A percentile compares a stretch with the other conserved stretches of the same genome.
Evolutionary conservation across 2,888 invertebrate species (phyloP).

Genomic region (Sussaba pulchella): DNA sequence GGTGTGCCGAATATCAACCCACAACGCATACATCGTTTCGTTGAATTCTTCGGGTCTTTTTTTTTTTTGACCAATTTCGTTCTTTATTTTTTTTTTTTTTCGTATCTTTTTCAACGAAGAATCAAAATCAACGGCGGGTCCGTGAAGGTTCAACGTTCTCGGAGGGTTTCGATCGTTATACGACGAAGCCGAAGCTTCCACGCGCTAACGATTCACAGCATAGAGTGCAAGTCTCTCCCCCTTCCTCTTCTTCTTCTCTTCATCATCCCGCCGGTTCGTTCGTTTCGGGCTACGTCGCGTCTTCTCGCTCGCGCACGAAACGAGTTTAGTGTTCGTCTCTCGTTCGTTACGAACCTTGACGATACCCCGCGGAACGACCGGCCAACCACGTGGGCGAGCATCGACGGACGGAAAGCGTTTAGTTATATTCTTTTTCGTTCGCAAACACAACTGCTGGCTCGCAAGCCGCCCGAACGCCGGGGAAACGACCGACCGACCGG

Average conservation of each 20-base stretch:
- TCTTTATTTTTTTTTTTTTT: constrained; percentile 28
- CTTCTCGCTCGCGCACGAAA: constrained; percentile 10
- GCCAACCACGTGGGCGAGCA: constrained; percentile 62
- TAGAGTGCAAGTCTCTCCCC: constrained; percentile 45
- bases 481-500: constrained; percentile 67
- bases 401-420: constrained; percentile 22
- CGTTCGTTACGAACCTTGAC: constrained; percentile 45
- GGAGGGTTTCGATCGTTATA: background rate
- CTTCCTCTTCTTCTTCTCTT: constrained; percentile 12
- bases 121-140: constrained; percentile 24
- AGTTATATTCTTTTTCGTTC: constrained; percentile 27
- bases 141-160: constrained; percentile 37
- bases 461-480: constrained; percentile 32
- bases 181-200: constrained; percentile 15
- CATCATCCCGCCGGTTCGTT: too few species aligned
- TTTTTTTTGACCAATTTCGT: constrained; percentile 16
- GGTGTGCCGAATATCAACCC: background rate
- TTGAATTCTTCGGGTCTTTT: too few species aligned
- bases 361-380: constrained; percentile 48
- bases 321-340: background rate
- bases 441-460: constrained; percentile 36
- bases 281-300: background rate
- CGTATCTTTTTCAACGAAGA: background rate
- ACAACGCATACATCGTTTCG: background rate
- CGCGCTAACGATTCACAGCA: constrained; percentile 38